Percentiles rank a stretch among this genome's conserved stretches.
Conservation (phyloP, 1,140 invertebrate species). For the Gerris buenoi region DNA sequence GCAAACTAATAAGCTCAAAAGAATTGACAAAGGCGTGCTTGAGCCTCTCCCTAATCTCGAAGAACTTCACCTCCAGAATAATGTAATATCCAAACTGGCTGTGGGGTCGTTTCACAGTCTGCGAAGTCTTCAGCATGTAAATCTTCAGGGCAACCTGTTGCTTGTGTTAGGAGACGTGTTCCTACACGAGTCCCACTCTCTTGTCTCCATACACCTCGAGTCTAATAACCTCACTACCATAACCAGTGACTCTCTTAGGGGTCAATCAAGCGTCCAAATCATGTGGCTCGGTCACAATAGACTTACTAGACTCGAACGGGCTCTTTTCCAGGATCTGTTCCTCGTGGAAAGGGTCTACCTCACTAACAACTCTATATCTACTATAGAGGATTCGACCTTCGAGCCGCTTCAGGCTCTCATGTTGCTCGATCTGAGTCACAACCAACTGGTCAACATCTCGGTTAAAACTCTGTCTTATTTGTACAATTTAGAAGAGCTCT, state of each 20-base stretch:
- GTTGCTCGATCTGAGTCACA: conserved; percentile 62
- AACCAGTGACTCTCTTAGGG: conserved; percentile 59
- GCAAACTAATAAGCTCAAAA: conserved; percentile 65
- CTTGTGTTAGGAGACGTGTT: conserved; percentile 66
- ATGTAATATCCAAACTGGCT: conserved; percentile 63
- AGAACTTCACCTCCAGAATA: conserved; percentile 77
- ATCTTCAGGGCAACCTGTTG: conserved; percentile 68
- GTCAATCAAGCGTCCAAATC: conserved; percentile 64
- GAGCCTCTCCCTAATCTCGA: conserved; percentile 59
- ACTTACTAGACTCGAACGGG: conserved; percentile 50
- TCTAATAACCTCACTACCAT: conserved; percentile 61
- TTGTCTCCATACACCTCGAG: conserved; percentile 72
- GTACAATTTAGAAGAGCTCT: conserved; percentile 47
- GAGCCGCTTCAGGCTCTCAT: conserved; percentile 54
- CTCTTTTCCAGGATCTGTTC: conserved; percentile 55
- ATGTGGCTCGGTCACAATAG: conserved; percentile 75
- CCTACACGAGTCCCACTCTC: conserved; percentile 49
- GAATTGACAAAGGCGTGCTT: conserved; percentile 62
- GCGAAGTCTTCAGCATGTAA: conserved; percentile 70
- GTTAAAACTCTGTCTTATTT: conserved; percentile 48
- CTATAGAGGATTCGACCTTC: conserved; percentile 66
- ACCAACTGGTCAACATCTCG: conserved; percentile 46
- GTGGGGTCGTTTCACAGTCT: conserved; percentile 67
- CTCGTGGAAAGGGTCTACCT: conserved; percentile 62
- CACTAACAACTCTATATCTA: conserved; percentile 63